Conservation (phyloP, 2,797 vertebrate genomes). For the Macroramphosus scolopax region DNA sequence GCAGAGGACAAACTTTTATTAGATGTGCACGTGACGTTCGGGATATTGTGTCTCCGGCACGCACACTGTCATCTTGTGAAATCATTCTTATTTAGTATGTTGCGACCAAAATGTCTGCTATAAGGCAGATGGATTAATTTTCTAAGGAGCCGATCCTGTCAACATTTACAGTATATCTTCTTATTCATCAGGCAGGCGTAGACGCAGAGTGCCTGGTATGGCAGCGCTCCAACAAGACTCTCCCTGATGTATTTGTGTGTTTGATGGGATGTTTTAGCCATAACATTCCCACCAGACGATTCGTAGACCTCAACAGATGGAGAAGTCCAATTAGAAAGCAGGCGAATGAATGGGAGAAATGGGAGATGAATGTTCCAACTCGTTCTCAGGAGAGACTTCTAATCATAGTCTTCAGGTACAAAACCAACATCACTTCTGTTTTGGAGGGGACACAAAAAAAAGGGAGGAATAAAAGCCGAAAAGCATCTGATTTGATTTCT, state of each 20-base stretch:
- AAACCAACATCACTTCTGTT: slow-evolving; percentile 41
- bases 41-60: slow-evolving; percentile 37
- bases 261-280: slow-evolving; percentile 68
- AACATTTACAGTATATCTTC: slow-evolving; percentile 40
- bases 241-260: slow-evolving; percentile 62
- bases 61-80: slow-evolving; percentile 48
- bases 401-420: slow-evolving; percentile 50
- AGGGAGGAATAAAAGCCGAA: background rate
- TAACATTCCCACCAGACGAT: slow-evolving; percentile 61
- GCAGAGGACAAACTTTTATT: slow-evolving; percentile 33
- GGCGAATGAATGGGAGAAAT: slow-evolving; percentile 55
- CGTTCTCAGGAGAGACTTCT: slow-evolving; percentile 37
- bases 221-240: slow-evolving; percentile 49
- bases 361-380: slow-evolving; percentile 47
- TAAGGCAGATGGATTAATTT: slow-evolving; percentile 45
- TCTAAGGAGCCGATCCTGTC: slow-evolving; percentile 38
- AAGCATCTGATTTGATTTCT: slow-evolving; percentile 41
- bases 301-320: slow-evolving; percentile 73
- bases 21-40: slow-evolving; percentile 21
- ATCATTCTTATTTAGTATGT: slow-evolving; percentile 58
- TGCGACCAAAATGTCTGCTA: slow-evolving; percentile 34
- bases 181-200: slow-evolving; percentile 42
- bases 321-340: slow-evolving; percentile 73
- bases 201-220: slow-evolving; percentile 24
- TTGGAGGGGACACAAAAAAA: slow-evolving; percentile 26